These are phyloP conservation scores for Mechanitis mazaeus DNA, from an alignment of 2,888 invertebrate species.

Conservation along the genomic window DNA sequence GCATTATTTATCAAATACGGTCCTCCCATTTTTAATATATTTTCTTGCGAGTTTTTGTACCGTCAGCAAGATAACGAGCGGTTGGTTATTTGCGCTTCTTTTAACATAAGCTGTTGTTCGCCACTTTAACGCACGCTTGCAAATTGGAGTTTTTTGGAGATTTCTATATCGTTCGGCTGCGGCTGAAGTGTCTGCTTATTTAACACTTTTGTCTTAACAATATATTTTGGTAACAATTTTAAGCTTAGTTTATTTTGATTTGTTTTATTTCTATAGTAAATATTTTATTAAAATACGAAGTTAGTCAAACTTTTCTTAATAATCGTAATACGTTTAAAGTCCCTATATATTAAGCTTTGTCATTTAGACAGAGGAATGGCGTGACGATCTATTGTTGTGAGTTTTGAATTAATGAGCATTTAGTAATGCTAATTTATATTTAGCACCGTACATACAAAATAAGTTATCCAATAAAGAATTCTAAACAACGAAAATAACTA, in stretches of 20 bases:
- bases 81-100: constrained; percentile 43
- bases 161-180: constrained; percentile 33
- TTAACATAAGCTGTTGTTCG: constrained; percentile 48
- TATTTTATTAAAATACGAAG: too few relatives aligned
- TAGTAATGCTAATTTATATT: too few relatives aligned
- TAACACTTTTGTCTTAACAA: constrained; percentile 13
- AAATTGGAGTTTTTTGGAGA: constrained; percentile 37
- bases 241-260: neutral
- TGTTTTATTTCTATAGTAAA: neutral
- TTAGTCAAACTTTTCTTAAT: too few relatives aligned
- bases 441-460: too few relatives aligned
- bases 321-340: neutral
- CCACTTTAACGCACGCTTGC: constrained; percentile 37
- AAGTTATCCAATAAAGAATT: too few relatives aligned
- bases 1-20: constrained; percentile 62
- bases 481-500: too few relatives aligned
- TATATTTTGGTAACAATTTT: constrained; percentile 6
- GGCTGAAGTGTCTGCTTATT: constrained; percentile 27
- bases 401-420: neutral
- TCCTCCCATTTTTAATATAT: constrained; percentile 43
- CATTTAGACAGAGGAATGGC: constrained; percentile 19
- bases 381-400: constrained; percentile 16
- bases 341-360: constrained; percentile 7
- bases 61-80: constrained; percentile 58
- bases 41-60: constrained; percentile 52